Evolutionary conservation across 2,113 vertebrate species (phyloP).

Genomic region (Rhadina sibilatrix): DNA sequence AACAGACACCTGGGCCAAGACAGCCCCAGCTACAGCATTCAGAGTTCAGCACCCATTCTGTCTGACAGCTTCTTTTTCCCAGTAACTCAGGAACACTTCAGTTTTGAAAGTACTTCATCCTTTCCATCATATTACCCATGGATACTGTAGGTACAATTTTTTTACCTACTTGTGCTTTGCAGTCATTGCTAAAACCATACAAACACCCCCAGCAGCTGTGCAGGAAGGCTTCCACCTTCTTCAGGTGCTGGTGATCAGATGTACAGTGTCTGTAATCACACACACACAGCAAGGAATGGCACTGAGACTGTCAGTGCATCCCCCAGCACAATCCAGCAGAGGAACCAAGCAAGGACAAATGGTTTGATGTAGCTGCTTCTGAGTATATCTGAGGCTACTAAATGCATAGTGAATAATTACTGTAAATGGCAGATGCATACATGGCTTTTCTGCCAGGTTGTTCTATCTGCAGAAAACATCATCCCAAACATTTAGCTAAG

Average conservation of each 20-base stretch:
- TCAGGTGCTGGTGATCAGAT: background rate
- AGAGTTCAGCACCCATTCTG: background rate
- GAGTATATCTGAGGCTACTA: background rate
- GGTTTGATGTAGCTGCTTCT: background rate
- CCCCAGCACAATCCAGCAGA: background rate
- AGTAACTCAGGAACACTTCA: background rate
- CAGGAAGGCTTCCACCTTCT: background rate
- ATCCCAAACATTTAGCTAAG: background rate
- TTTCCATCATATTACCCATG: background rate
- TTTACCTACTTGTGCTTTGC: background rate
- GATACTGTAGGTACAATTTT: background rate
- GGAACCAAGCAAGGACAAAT: background rate
- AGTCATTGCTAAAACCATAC: background rate
- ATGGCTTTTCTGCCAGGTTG: background rate
- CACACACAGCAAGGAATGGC: background rate
- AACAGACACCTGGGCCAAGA: accelerated
- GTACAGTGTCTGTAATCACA: background rate
- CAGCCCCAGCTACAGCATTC: background rate
- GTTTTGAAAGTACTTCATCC: background rate
- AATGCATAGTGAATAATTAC: background rate
- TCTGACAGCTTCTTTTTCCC: background rate
- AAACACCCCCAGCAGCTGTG: background rate
- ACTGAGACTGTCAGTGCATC: background rate
- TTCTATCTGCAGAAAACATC: background rate
- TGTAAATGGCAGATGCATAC: background rate